Evolutionary conservation across 1,140 invertebrate species (phyloP).

Genomic region (Atta texana): DNA sequence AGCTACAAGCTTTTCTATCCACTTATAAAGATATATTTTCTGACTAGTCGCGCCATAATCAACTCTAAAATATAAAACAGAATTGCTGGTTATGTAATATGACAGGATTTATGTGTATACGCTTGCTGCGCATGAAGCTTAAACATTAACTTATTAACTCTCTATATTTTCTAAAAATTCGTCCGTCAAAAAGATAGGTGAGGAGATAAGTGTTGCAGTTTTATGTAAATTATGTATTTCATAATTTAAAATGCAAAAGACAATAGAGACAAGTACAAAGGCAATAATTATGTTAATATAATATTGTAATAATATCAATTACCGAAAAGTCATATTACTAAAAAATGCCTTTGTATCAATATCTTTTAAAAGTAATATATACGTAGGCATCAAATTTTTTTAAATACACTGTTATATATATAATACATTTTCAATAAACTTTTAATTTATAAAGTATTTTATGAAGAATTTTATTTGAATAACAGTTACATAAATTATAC

Average conservation of each 20-base stretch:
- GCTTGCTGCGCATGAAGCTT: neutral
- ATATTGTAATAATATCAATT: neutral
- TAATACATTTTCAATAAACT: neutral
- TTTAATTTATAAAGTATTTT: neutral
- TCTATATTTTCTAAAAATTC: neutral
- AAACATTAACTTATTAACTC: neutral
- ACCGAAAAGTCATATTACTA: neutral
- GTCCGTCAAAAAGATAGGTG: neutral
- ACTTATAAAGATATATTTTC: neutral
- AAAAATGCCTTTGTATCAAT: neutral
- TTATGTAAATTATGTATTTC: neutral
- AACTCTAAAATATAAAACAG: constrained; percentile 39
- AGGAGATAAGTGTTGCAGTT: neutral
- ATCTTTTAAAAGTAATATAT: neutral
- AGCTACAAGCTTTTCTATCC: neutral
- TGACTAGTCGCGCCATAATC: neutral
- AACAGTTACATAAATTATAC: too few species aligned
- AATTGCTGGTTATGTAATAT: neutral
- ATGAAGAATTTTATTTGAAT: neutral
- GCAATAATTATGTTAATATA: neutral
- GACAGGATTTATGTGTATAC: neutral
- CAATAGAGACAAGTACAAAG: neutral
- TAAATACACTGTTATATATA: neutral
- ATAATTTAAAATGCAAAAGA: neutral
- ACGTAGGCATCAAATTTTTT: neutral